phyloP scores from a whole-genome alignment of 2,888 invertebrate species.

The Coronaproctus castanopsis region DNA sequence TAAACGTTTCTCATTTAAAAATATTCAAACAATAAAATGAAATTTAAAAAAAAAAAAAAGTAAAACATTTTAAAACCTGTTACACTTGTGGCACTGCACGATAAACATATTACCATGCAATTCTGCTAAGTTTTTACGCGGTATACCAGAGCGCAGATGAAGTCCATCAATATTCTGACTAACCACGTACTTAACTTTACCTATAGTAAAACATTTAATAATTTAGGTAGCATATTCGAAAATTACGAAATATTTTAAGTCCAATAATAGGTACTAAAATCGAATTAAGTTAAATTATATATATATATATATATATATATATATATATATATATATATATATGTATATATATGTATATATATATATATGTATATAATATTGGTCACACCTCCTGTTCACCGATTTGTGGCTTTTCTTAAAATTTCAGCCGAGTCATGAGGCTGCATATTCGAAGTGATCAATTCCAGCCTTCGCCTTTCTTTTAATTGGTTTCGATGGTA shows the following conservation, averaged over 20 bases:
- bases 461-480: too few relatives aligned
- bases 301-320: background rate
- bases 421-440: too few relatives aligned
- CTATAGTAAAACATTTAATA: slow-evolving; percentile 25
- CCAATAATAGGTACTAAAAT: too few relatives aligned
- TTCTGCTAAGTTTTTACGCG: slow-evolving; percentile 62
- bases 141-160: slow-evolving; percentile 74
- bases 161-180: slow-evolving; percentile 98
- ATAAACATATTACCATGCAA: slow-evolving; percentile 97
- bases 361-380: too few relatives aligned
- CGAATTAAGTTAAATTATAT: background rate
- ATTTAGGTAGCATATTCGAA: background rate
- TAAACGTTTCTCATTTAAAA: too few relatives aligned
- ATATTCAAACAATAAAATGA: too few relatives aligned
- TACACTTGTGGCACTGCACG: slow-evolving; percentile 79
- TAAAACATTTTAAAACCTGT: slow-evolving; percentile 32
- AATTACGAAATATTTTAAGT: background rate
- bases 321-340: background rate
- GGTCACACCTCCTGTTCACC: too few relatives aligned
- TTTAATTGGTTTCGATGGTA: too few relatives aligned
- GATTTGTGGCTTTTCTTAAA: too few relatives aligned
- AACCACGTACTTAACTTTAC: slow-evolving; percentile 61
- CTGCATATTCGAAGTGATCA: too few relatives aligned
- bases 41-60: too few relatives aligned
- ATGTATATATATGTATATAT: too few relatives aligned